Base-by-base conservation (phyloP, 1,140 invertebrate genomes). In the Venturia canescens region DNA sequence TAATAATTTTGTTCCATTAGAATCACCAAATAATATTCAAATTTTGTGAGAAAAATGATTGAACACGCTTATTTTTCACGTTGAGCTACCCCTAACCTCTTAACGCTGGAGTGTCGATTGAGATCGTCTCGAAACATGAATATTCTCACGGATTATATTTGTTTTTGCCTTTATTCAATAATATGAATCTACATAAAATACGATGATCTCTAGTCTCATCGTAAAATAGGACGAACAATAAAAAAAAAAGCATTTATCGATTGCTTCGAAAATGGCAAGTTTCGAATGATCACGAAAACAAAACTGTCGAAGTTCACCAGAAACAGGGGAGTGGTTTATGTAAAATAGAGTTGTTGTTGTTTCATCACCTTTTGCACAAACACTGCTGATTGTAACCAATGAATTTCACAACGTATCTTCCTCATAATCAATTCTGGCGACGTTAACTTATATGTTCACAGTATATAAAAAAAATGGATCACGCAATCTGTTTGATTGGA, bases 191-290 rank as follows among this genome's bases (percentile, higher is more conserved):
- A 57, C 53, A n/a, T 57, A 57, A 57, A 57, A 57, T 3, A 44
- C 38, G 38, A 44, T 5, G 38, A 11, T 13, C 5, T 44, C 38
- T 44, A 11, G 7, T 13, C 38, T 44, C 38, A 44, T 44, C 38
- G 38, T 44, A 44, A 44, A 44, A 13, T 44, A 11, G 38, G 38
- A 9, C 38, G 7, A 44, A 44, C 38, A 44, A n/a, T n/a, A 57
- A 57, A 57, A 53, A 6, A 16, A 53, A 57, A n/a, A 57, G 53
- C n/a, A 23, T 57, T 57, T 57, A 57, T 57, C 53, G 53, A 57
- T 57, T 57, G 21, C 53, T 57, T 21, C 53, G 21, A 5, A 21
- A 23, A n/a, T 18, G 18, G 15, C 2, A 57, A 6, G 53, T n/a
- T 57, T 21, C 53, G 53, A 57, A 21, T 57, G 21, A 21, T 57